Conservation (phyloP, 2,888 invertebrate genomes). For the Drosophila dives region DNA sequence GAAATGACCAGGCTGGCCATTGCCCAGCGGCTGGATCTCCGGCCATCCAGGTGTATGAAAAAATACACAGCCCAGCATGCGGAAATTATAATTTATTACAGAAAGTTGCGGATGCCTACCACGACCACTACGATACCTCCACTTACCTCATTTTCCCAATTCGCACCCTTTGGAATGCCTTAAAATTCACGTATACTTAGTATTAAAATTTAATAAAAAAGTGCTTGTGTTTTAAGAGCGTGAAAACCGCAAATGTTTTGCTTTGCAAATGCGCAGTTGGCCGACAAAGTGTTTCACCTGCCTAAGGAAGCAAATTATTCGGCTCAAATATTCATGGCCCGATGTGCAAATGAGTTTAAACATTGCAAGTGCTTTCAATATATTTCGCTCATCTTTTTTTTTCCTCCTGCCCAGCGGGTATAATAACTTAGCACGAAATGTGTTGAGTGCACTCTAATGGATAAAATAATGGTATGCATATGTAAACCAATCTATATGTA, state of each 20-base stretch:
- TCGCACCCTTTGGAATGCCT: conserved; percentile 9
- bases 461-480: neutral
- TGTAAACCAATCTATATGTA: neutral
- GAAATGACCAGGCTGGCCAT: conserved; percentile 56
- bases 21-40: conserved; percentile 24
- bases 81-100: conserved; percentile 79
- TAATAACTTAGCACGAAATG: conserved; percentile 5
- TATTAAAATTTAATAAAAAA: conserved; percentile 43
- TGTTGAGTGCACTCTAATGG: neutral
- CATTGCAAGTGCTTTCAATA: conserved; percentile 30
- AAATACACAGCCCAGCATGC: conserved; percentile 49
- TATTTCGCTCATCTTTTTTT: neutral
- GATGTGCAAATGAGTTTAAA: conserved; percentile 29
- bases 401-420: neutral
- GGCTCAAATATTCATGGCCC: conserved; percentile 36
- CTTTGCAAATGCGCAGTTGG: conserved; percentile 23
- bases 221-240: conserved; percentile 12
- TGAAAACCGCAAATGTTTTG: conserved; percentile 26
- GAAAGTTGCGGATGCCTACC: conserved; percentile 67
- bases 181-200: conserved; percentile 34
- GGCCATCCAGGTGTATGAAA: conserved; percentile 23
- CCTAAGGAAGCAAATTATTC: conserved; percentile 20
- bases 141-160: neutral
- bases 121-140: conserved; percentile 38
- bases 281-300: conserved; percentile 8